Evolutionary conservation across 2,888 invertebrate genomes (phyloP), one percentile per base, ranked within the genome.

Genomic region (Erpobdella octoculata): DNA sequence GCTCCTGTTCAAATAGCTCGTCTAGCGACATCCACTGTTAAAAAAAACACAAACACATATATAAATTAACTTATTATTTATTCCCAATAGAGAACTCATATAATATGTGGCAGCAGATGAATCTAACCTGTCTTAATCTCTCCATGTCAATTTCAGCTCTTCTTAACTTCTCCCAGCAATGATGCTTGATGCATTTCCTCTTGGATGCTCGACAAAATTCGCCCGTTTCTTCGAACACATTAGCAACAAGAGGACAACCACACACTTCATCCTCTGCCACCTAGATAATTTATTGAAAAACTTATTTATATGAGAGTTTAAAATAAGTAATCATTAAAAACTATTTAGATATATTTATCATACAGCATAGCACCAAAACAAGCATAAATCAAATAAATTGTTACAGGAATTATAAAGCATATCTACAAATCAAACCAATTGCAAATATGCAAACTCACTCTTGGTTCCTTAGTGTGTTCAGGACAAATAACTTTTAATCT

Each of bases 61-160:
- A 25, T 28, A 53, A 8, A n/a, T 9, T 53, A 53, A 53, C 41
- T 41, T 41, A 9, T 41, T 12, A 41, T 41, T 41, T 18, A 9
- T 12, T 9, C 18, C 18, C 41, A 41, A 41, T 41, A 12, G 9
- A 41, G 41, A 9, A 12, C 41, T 41, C 18, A 41, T 41, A 41
- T 18, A 41, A 41, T 41, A 41, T 41, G 41, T 12, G 18, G 41
- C 41, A 41, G 41, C 41, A 41, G 18, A 41, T 41, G 41, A 41
- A 41, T 18, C 18, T 18, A 76, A 86, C 86, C 83, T 86, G 85
- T 78, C 87, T 80, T 28, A 88, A 85, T 78, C 87, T 80, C 83
- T 96, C 94, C 89, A 94, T 89, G 80, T 97, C 96, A 62, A 96
- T 91, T 86, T 95, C 92, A 0, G 96, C 96, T 25, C 94, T 84